These are phyloP conservation scores for Neuroscelio doddi DNA, from an alignment of 2,888 invertebrate species.

Conservation along the genomic window DNA sequence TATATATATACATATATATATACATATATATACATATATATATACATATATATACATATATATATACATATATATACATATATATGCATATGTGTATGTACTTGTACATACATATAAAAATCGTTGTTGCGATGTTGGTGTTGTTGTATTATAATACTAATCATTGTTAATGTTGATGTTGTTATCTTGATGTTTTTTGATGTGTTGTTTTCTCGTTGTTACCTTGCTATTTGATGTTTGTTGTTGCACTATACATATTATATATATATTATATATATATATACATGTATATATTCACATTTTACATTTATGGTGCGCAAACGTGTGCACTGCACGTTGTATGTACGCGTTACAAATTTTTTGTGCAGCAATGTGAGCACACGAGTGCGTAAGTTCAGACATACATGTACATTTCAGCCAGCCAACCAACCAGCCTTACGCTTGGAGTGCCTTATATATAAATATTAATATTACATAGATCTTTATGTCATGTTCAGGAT, in stretches of 20 bases:
- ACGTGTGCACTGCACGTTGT: conserved; percentile 23
- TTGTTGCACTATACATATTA: conserved; percentile 68
- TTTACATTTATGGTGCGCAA: conserved; percentile 46
- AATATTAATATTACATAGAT: conserved; percentile 42
- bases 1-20: too few species aligned
- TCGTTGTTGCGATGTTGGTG: conserved; percentile 70
- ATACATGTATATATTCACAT: conserved; percentile 53
- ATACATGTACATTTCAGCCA: conserved; percentile 63
- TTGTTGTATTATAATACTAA: conserved; percentile 66
- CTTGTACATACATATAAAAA: conserved; percentile 49
- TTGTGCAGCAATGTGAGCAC: conserved; percentile 12
- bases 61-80: conserved; percentile 43
- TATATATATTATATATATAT: conserved; percentile 44
- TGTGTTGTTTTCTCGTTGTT: conserved; percentile 71
- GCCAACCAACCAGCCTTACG: conserved; percentile 66
- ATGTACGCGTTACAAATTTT: too few species aligned
- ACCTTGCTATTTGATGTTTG: conserved; percentile 71
- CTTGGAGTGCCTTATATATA: conserved; percentile 65
- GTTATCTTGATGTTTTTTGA: conserved; percentile 70
- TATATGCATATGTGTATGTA: conserved; percentile 40
- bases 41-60: conserved; percentile 42
- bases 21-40: conserved; percentile 49
- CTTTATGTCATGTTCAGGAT: conserved; percentile 24
- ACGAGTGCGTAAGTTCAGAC: conserved; percentile 46
- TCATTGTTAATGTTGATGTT: conserved; percentile 70